Evolutionary conservation across 2,113 vertebrate genomes (phyloP), one percentile per base, ranked within the genome.

Genomic region (Falcunculus frontatus): DNA sequence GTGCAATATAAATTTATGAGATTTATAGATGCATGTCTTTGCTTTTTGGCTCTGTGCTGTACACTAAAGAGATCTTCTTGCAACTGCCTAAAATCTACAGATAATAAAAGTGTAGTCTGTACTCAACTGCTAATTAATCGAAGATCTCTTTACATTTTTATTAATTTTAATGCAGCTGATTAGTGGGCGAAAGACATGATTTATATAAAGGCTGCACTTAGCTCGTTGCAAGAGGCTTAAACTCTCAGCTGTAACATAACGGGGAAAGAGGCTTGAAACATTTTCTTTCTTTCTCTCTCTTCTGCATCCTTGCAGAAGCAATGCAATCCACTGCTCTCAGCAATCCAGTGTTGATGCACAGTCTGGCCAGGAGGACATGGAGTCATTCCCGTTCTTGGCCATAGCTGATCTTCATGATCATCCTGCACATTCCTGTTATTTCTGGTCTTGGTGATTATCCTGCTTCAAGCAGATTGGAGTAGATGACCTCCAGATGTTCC

Each of bases 141-240:
- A 65, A 89, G 56, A 60, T 53, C 32, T 75, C 63, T 91, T 90
- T 87, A 78, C 44, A 68, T 88, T 95, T 94, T 96, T 88, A 81
- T 84, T 83, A 79, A 92, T 96, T 89, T 90, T 84, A 95, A 91
- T 84, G 75, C 46, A 67, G n/a, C 59, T 92, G 57, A 83, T 92
- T 86, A 84, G 62, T 46, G 32, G 44, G 57, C 6, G 57, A 79
- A 77, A 91, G 77, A 55, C 69, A 50, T 73, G 65, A 91, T 86
- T 96, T 91, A 90, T 91, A n/a, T 35, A 72, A 75, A 88, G 41
- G 30, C 32, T 21, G 5, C 49, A 70, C 23, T 84, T 74, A 84
- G 64, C 72, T 90, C 62, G 46, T 46, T 3, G 10, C 39, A 83
- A 41, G 53, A 70, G 17, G 20, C 39, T 90, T 68, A 79, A 79